Evolutionary conservation across 2,888 invertebrate genomes (phyloP), one percentile per base, ranked within the genome.

Genomic region (Euplagia quadripunctaria): DNA sequence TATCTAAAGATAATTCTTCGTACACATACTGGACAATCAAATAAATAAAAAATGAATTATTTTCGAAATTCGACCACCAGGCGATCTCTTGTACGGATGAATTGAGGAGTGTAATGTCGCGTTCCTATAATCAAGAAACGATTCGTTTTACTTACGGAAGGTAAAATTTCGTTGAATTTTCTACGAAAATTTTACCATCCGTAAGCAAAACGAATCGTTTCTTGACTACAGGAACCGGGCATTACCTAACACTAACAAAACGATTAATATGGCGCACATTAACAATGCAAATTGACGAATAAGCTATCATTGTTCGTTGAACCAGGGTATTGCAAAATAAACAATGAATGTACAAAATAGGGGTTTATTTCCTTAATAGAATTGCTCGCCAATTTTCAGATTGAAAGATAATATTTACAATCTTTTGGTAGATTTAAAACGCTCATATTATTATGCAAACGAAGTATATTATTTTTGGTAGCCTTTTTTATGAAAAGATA

Each of bases 261-360:
- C 85, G 86, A 88, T 87, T 83, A 86, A 77, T 82, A 82, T 81
- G 75, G 75, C 51, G 71, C 77, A 85, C 78, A 88, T 90, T 88
- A 89, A 86, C 87, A 88, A 89, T 90, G 88, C 87, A 91, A 91
- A 91, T 91, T 89, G 86, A 79, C 82, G 87, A 88, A 85, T 89
- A 90, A 87, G 88, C 88, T 87, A 88, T 89, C 86, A 87, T 88
- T 88, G 86, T 84, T 79, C 78, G 76, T 71, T 68, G 82, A 79
- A 82, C 78, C 80, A 71, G 78, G 75, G 73, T 76, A 81, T 80
- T 76, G 76, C 82, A 87, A 87, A 85, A 86, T 85, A 89, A 90
- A 89, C 86, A 88, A 85, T 77, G 80, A 88, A 85, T 77, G 80
- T 79, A 82, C 82, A 82, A 84, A 88, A 87, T 86, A 80, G 77